Base-by-base conservation (phyloP, 2,797 vertebrate species). In the Leuciscus waleckii region DNA sequence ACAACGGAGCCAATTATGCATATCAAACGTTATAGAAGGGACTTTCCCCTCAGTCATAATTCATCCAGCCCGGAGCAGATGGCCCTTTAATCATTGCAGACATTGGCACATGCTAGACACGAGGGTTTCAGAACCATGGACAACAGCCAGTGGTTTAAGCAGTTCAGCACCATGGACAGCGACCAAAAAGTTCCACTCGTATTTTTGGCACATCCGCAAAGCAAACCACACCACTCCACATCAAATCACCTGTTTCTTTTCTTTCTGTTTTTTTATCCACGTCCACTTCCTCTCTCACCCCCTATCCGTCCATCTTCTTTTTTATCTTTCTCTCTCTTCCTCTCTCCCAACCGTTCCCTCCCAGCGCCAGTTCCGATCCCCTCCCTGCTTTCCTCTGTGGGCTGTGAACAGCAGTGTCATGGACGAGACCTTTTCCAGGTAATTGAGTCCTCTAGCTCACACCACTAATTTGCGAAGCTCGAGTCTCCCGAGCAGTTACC, bases 371-470 rank as follows among this genome's bases (percentile, higher is more conserved):
- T 14, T 83, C 78, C 73, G 81, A 76, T 82, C 84, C 46, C 61
- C 70, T 81, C 65, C 82, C 90, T 88, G 32, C 65, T 90, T 89
- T 89, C 46, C 85, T 92, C 87, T 91, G 90, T 89, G 86, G 89
- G 91, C 91, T 88, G 89, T 87, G 90, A 87, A 90, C 90, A 91
- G 91, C 90, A 87, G 87, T 43, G 91, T 91, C 92, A 94, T 92
- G 91, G 78, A 86, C 43, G 78, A 88, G 87, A 88, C 86, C 86
- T 90, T 88, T 90, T 84, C 79, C 35, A 88, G 91, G 93, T 95
- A 95, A 95, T 95, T 94, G 95, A 94, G 94, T 94, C 94, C 94
- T 94, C 91, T 92, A 95, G 94, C 93, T 92, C 92, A 93, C 92
- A 91, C 89, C 82, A 81, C 92, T 95, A 95, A 95, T 95, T 95